Evolutionary conservation across 2,797 vertebrate species (phyloP), one percentile per base, ranked within the genome.

Genomic region (Rhinichthys osculus): DNA sequence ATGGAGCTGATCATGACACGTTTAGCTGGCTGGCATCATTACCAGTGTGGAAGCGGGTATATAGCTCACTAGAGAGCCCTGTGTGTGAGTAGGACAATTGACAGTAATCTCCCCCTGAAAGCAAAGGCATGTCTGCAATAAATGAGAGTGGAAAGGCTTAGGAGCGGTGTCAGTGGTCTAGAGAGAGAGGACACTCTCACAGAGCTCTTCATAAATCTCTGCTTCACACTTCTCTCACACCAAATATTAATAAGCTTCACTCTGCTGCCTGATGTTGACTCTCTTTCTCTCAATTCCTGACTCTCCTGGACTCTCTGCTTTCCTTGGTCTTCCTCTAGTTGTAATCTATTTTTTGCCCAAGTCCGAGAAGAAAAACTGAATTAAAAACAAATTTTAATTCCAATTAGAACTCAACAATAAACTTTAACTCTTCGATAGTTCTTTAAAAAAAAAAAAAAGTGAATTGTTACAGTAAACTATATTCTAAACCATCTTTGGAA

Each of bases 91-190:
- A 59, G 54, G 74, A 82, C 85, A 82, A 88, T 88, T 87, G 88
- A 88, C 90, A 91, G 83, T 91, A 91, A 91, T 90, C 89, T 88
- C 83, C 87, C 69, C 81, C 86, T 86, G 77, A 90, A 89, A 88
- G 86, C 88, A 87, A 89, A 92, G 89, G 88, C 83, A 89, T 88
- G 86, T 85, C 86, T 86, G 87, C 84, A 91, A 91, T 91, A 92
- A 91, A 88, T 82, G 82, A 89, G 86, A 88, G 81, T 87, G 83
- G 72, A 89, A 80, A 84, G 84, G 84, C 89, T 90, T 87, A 91
- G 83, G 89, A 87, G 79, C 83, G 47, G 83, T 87, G 90, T 88
- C 87, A 90, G 89, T 59, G 83, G 84, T 82, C 74, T 81, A 87
- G 78, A 69, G 73, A 88, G 80, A 88, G 78, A 81, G 77, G 87